A percentile compares a stretch with the other conserved stretches of the same genome.
These are phyloP conservation scores for Hydrozoanthus gracilis DNA, from an alignment of 92 coral and sea anemone species.

Conservation along the genomic window DNA sequence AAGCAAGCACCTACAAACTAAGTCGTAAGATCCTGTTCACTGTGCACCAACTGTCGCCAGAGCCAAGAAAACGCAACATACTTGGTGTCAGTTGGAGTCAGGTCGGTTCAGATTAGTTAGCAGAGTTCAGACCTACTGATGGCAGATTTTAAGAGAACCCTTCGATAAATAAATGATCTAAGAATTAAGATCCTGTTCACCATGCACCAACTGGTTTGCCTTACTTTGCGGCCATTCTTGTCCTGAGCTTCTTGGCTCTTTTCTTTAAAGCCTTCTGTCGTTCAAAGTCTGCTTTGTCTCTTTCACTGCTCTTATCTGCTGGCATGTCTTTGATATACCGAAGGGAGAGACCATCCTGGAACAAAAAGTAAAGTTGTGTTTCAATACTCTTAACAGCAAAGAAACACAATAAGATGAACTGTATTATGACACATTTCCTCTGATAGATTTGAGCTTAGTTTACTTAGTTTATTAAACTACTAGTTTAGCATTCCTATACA, in stretches of 20 bases:
- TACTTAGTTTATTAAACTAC: no score
- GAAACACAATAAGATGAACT: no score
- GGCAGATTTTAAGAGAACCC: slow-evolving; percentile 6
- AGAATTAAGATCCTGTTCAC: slow-evolving; percentile 4
- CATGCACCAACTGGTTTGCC: neutral
- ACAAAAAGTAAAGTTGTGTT: neutral
- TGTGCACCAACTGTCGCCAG: no score
- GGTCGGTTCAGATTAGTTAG: slow-evolving; percentile 9
- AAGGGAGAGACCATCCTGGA: slow-evolving; percentile 87
- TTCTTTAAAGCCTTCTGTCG: slow-evolving; percentile 90
- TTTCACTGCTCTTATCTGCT: slow-evolving; percentile 81
- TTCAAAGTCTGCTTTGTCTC: slow-evolving; percentile 83
- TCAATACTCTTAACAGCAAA: neutral
- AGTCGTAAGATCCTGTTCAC: no score
- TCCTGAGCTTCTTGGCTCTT: slow-evolving; percentile 93
- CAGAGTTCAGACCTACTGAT: slow-evolving; percentile 3
- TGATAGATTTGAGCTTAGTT: no score
- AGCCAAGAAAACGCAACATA: slow-evolving; percentile 1
- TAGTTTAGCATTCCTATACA: no score
- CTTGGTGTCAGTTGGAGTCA: slow-evolving; percentile 3
- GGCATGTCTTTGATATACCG: slow-evolving; percentile 94
- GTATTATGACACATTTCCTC: no score
- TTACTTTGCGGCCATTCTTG: slow-evolving; percentile 98
- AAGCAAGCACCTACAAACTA: no score
- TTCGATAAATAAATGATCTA: neutral